Evolutionary conservation across 2,888 invertebrate genomes (phyloP), one percentile per base, ranked within the genome.

Genomic region (Helicoverpa assulta): DNA sequence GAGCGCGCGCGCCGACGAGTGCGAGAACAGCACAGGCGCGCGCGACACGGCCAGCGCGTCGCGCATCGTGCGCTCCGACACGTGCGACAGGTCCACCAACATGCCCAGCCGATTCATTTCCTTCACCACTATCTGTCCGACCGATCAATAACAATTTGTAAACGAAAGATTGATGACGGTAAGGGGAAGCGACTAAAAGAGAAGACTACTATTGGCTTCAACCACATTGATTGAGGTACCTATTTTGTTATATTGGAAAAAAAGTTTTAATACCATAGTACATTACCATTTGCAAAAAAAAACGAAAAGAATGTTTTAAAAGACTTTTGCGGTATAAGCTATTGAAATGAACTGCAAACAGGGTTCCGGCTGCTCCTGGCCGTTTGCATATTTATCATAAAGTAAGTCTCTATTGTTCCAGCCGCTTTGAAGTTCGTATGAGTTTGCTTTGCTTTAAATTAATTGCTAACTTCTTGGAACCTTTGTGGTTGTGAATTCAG

Each of bases 51-150:
- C 96, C 53, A 98, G 93, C 21, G 98, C 97, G 89, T 98, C 98
- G 58, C 97, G 96, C 98, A 98, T 98, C 33, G 98, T 98, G 65
- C 97, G 96, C 96, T 95, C 95, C 7, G 98, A 98, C 63, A 98
- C 98, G 93, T 98, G 98, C 8, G 98, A 97, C 81, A 98, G 92
- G 91, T 98, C 98, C 78, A 98, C 98, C 91, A 98, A 96, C 98
- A 98, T 98, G 33, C 98, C 98, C 73, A 98, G 96, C 4, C 98
- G 97, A 94, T 98, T 98, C 98, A 98, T 98, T 95, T 98, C 98
- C 85, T 97, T 97, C 77, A 98, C 97, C 84, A 98, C 97, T 86
- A 97, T 97, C 97, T 97, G 94, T 18, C 59, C 57, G 53, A 63
- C 58, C 71, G 73, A 76, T 65, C 58, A 66, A 70, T 54, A 67